These are phyloP conservation scores for Panonychus citri DNA, from an alignment of 1,140 invertebrate genomes.

Conservation along the genomic window DNA sequence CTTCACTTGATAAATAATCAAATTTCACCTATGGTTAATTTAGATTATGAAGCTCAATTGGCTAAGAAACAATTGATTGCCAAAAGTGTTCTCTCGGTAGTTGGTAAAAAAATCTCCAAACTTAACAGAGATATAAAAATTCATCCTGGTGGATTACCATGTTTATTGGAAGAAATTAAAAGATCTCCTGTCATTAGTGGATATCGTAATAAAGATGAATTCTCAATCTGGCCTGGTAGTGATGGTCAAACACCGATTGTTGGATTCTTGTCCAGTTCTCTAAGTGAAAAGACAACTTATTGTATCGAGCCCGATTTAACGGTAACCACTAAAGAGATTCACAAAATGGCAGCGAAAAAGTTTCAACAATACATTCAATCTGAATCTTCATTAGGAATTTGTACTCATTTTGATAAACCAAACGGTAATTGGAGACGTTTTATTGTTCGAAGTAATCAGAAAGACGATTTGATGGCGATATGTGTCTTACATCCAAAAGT, in stretches of 20 bases:
- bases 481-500: constrained; percentile 37
- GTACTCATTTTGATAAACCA: constrained; percentile 26
- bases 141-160: constrained; percentile 7
- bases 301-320: constrained; percentile 22
- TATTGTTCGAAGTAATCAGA: constrained; percentile 40
- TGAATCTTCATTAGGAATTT: constrained; percentile 5
- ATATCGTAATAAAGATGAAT: constrained; percentile 29
- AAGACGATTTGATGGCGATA: constrained; percentile 52
- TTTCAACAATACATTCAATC: constrained; percentile 14
- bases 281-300: constrained; percentile 15
- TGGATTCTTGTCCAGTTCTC: constrained; percentile 22
- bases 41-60: constrained; percentile 4
- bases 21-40: constrained; percentile 1
- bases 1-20: neutral
- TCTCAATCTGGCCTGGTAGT: constrained; percentile 21
- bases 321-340: constrained; percentile 20
- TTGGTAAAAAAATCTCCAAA: constrained; percentile 6
- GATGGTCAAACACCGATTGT: constrained; percentile 26
- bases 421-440: constrained; percentile 65
- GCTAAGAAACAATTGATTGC: constrained; percentile 7
- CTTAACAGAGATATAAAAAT: neutral
- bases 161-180: constrained; percentile 10
- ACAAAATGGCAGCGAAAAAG: constrained; percentile 22
- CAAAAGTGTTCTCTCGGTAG: neutral
- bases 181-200: constrained; percentile 19